Evolutionary conservation across 2,797 vertebrate genomes (phyloP).

Genomic region (Dermochelys coriacea): DNA sequence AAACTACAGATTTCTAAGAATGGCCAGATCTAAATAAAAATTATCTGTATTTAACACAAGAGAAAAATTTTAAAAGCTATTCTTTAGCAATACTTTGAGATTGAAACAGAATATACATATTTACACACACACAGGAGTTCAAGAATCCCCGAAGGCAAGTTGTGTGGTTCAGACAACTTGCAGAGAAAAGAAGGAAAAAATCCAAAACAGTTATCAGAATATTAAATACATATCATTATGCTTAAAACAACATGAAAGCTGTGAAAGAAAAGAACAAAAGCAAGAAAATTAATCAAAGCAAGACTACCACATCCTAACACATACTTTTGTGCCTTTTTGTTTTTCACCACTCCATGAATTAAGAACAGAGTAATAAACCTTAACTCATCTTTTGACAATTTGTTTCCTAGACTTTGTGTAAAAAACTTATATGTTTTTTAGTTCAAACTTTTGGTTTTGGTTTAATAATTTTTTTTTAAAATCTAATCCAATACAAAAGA

Average conservation of each 20-base stretch:
- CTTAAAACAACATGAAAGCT: background rate
- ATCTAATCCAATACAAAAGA: background rate
- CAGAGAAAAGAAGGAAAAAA: conserved; percentile 14
- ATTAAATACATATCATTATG: background rate
- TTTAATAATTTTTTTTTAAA: background rate
- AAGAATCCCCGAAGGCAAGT: conserved; percentile 5
- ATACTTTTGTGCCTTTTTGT: background rate
- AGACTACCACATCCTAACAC: background rate
- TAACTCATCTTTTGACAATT: conserved; percentile 1
- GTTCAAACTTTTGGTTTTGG: background rate
- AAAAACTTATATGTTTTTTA: conserved; percentile 2
- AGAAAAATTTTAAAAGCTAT: background rate
- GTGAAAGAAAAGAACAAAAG: background rate
- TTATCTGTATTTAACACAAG: conserved; percentile 21
- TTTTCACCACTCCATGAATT: conserved; percentile 28
- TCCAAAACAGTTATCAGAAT: background rate
- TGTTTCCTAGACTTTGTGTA: conserved; percentile 13
- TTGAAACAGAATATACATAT: background rate
- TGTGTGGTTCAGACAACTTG: conserved; percentile 14
- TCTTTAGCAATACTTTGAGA: background rate
- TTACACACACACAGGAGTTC: background rate
- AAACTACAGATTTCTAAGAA: conserved; percentile 23
- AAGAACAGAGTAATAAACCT: background rate
- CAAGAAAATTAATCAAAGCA: background rate
- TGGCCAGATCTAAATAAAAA: conserved; percentile 1